Conservation (phyloP, 1,140 invertebrate species). For the Nomia melanderi region DNA sequence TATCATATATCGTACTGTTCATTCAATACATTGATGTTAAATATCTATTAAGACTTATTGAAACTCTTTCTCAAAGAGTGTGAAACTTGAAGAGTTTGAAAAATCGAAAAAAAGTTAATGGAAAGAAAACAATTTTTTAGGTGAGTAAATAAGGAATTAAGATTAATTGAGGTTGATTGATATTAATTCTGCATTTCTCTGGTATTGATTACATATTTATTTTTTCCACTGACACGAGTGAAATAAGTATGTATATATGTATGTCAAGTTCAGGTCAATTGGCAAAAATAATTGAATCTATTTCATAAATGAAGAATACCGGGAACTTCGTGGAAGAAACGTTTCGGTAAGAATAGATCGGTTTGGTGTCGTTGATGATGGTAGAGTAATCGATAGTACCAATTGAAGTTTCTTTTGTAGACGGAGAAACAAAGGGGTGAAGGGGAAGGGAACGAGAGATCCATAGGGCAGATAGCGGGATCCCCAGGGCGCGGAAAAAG, state of each 20-base stretch:
- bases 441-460: slow-evolving; percentile 7
- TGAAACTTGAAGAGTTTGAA: too few species aligned
- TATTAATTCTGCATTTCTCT: too few species aligned
- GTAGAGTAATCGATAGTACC: slow-evolving; percentile 3
- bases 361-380: slow-evolving; percentile 17
- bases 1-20: too few species aligned
- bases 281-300: neutral
- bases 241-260: neutral
- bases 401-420: slow-evolving; percentile 8
- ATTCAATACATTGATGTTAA: too few species aligned
- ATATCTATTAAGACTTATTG: too few species aligned
- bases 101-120: too few species aligned
- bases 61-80: too few species aligned
- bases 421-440: slow-evolving; percentile 3
- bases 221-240: too few species aligned
- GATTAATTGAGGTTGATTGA: too few species aligned
- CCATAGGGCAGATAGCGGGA: neutral
- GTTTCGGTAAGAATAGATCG: neutral
- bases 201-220: too few species aligned
- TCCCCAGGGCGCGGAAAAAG: neutral
- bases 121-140: too few species aligned
- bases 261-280: neutral
- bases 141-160: too few species aligned
- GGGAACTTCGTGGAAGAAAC: slow-evolving; percentile 5
- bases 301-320: neutral